Base-by-base conservation (phyloP, 2,888 invertebrate genomes). In the Tipula vernalis region DNA sequence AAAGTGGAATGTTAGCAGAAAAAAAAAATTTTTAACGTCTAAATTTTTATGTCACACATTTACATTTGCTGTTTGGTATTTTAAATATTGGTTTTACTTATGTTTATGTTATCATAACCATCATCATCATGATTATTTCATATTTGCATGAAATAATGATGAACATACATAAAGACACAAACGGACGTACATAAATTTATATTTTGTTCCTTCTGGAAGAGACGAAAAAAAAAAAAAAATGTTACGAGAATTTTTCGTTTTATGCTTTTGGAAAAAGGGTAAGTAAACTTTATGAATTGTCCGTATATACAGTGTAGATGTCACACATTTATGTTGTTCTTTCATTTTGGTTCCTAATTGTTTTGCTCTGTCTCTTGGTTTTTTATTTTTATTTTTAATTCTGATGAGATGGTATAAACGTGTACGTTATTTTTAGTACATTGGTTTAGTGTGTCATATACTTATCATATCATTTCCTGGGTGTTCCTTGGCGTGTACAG, bases 31-130 rank as follows among this genome's bases (percentile, higher is more conserved):
- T 71, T 71, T 71, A 71, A 71, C 71, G 71, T 71, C 71, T 71
- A 71, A 71, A 71, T 71, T 71, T 71, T 71, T 71, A 71, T 71
- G 71, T 71, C 71, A 71, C 71, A 71, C 71, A 71, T 71, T 44
- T 51, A 51, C n/a, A n/a, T 51, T 18, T 71, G 71, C 71, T 71
- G 71, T 71, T 71, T 71, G 71, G 71, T 71, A 71, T 71, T 71
- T 71, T 71, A 71, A 71, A 71, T 71, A 71, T 71, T 71, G 71
- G 71, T 71, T 71, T 71, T 71, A 71, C 71, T 71, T 71, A 71
- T 71, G 71, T 71, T 71, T 71, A 71, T 71, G 28, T 71, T 71
- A 71, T 71, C 71, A 71, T 71, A 71, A 71, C 71, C 71, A 71
- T 71, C 71, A 71, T 71, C 71, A 71, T 71, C 71, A 71, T 71